phyloP scores from a whole-genome alignment of 64 coral and sea anemone genomes.

The Pocillopora verrucosa region DNA sequence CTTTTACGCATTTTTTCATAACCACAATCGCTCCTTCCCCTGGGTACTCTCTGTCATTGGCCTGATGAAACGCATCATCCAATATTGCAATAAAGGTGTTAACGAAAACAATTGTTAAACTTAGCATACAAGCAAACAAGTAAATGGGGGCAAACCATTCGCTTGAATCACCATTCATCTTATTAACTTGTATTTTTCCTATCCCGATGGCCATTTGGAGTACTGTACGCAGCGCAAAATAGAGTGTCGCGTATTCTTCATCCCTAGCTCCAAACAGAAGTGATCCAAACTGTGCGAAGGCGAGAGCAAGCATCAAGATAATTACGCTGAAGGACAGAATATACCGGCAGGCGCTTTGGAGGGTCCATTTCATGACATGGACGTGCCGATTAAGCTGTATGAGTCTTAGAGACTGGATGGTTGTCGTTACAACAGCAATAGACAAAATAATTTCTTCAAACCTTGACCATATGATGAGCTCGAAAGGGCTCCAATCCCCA shows the following conservation, averaged over 20 bases:
- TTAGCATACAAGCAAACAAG: slow-evolving; percentile 8
- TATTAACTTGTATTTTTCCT: slow-evolving; percentile 10
- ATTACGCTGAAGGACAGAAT: slow-evolving; percentile 37
- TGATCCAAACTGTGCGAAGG: slow-evolving; percentile 48
- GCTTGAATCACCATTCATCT: not conserved
- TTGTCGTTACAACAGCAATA: slow-evolving; percentile 52
- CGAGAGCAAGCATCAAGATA: slow-evolving; percentile 39
- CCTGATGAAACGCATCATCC: slow-evolving; percentile 12
- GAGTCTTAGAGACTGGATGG: slow-evolving; percentile 54
- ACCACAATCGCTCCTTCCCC: not conserved
- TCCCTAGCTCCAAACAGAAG: slow-evolving; percentile 62
- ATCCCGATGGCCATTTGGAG: slow-evolving; percentile 30
- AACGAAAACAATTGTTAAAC: slow-evolving; percentile 5
- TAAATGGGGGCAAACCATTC: slow-evolving; percentile 14
- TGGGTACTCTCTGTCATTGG: not conserved
- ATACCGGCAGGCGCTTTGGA: slow-evolving; percentile 31
- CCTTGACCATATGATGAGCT: slow-evolving; percentile 47
- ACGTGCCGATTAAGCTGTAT: slow-evolving; percentile 67
- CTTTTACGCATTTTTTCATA: not conserved
- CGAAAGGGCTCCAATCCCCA: slow-evolving; percentile 32
- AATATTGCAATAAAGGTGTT: slow-evolving; percentile 32
- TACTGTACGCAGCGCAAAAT: slow-evolving; percentile 25
- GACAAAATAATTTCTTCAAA: slow-evolving; percentile 51
- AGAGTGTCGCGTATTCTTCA: slow-evolving; percentile 53
- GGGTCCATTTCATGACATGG: slow-evolving; percentile 50